phyloP scores from a whole-genome alignment of 2,797 vertebrate genomes.

The Florisuga fusca region DNA sequence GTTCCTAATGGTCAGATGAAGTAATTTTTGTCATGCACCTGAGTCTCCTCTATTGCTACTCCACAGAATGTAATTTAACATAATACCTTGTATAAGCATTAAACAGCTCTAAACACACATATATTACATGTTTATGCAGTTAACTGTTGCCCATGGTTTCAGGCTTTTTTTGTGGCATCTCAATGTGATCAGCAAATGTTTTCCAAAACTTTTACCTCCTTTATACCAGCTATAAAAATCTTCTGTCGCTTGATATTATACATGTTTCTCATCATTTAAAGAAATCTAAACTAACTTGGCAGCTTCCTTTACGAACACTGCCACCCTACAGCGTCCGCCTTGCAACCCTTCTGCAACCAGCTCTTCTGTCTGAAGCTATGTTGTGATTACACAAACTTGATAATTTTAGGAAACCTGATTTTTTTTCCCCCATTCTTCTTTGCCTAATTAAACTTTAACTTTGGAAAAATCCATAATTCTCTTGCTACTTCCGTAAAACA shows the following conservation, averaged over 20 bases:
- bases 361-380: no score
- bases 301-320: neutral
- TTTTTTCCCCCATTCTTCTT: neutral
- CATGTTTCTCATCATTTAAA: neutral
- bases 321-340: neutral
- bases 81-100: neutral
- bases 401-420: neutral
- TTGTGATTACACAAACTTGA: neutral
- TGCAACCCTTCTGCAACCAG: neutral
- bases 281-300: neutral
- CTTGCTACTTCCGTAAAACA: neutral
- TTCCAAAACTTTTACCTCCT: neutral
- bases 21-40: accelerated
- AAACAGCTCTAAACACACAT: neutral
- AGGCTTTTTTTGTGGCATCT: neutral
- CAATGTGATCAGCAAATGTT: neutral
- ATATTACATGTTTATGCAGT: neutral
- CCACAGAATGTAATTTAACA: neutral
- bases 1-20: neutral
- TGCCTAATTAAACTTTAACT: neutral
- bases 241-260: neutral
- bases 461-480: neutral
- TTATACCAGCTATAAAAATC: neutral
- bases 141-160: neutral
- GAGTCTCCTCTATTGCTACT: neutral